Evolutionary conservation across 2,113 vertebrate genomes (phyloP).

Genomic region (Chunga burmeisteri): DNA sequence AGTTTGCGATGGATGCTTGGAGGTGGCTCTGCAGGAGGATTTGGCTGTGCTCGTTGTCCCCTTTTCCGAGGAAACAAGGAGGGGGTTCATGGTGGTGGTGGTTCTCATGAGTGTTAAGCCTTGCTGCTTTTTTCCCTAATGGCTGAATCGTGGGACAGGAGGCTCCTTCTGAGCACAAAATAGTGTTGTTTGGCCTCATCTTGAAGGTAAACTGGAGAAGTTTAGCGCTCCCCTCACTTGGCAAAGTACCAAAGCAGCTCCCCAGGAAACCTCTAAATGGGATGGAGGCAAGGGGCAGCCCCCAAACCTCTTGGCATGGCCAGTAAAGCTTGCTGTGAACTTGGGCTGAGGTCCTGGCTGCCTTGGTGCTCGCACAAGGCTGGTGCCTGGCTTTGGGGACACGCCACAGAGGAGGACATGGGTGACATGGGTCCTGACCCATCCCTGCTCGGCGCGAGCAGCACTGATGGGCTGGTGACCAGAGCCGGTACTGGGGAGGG

Average conservation of each 20-base stretch:
- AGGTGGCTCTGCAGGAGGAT: background rate
- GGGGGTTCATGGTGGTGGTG: fast-evolving
- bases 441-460: conserved; percentile 8
- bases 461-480: background rate
- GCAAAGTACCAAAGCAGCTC: background rate
- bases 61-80: background rate
- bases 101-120: background rate
- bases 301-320: fast-evolving
- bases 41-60: background rate
- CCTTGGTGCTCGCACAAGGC: fast-evolving
- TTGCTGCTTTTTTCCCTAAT: background rate
- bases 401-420: background rate
- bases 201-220: background rate
- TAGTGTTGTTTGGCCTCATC: fast-evolving
- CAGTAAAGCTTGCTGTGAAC: background rate
- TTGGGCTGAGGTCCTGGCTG: background rate
- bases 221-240: fast-evolving
- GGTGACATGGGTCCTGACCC: background rate
- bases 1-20: background rate
- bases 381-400: background rate
- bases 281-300: background rate
- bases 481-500: background rate
- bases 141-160: fast-evolving
- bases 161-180: background rate
- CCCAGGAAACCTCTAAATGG: background rate